Evolutionary conservation across 2,888 invertebrate genomes (phyloP).

Genomic region (Leistus spinibarbis): DNA sequence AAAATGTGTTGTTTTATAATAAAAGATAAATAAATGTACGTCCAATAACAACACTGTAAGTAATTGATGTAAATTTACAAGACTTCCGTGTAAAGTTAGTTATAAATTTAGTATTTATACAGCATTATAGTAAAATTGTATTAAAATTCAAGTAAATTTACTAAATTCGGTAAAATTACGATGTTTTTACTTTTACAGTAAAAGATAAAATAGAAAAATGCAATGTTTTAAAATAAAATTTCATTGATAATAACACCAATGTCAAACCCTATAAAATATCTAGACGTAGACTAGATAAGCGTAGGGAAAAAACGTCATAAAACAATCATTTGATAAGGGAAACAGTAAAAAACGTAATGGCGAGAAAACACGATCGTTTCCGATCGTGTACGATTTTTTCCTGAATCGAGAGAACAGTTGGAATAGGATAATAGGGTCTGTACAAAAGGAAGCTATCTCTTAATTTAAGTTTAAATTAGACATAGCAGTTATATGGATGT

Average conservation of each 20-base stretch:
- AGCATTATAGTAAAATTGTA: too few relatives aligned
- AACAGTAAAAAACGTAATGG: neutral
- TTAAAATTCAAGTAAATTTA: too few relatives aligned
- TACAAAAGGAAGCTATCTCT: constrained; percentile 60
- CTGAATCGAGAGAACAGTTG: constrained; percentile 42
- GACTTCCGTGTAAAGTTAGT: too few relatives aligned
- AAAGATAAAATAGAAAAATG: neutral
- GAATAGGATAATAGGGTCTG: constrained; percentile 58
- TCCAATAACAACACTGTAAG: too few relatives aligned
- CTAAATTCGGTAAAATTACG: too few relatives aligned
- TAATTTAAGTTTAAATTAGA: constrained; percentile 57
- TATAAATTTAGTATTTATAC: too few relatives aligned
- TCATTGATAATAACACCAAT: neutral
- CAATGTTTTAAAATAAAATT: neutral
- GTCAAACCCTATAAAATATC: neutral
- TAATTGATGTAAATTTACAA: too few relatives aligned
- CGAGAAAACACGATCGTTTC: neutral
- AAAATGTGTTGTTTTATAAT: too few relatives aligned
- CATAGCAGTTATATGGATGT: constrained; percentile 49
- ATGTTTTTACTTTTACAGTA: too few relatives aligned
- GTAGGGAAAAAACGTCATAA: neutral
- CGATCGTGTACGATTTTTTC: constrained; percentile 12
- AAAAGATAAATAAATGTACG: too few relatives aligned
- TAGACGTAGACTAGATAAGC: neutral
- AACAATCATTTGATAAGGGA: neutral